A percentile compares a stretch with the other conserved stretches of the same genome.
Evolutionary conservation across 2,113 vertebrate species (phyloP).

Genomic region (Podilymbus podiceps): DNA sequence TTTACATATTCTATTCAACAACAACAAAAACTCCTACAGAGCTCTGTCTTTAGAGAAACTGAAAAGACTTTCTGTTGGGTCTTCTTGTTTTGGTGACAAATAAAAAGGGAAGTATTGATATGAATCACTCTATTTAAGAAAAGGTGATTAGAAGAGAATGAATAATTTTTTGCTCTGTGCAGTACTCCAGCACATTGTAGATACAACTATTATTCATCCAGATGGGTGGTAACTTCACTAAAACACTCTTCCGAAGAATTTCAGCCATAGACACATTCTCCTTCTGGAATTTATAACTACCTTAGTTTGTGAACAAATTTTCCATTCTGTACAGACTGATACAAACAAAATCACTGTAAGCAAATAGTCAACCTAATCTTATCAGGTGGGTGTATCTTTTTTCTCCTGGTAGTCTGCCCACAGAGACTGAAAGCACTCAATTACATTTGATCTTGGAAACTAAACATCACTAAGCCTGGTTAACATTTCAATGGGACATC

Average conservation of each 20-base stretch:
- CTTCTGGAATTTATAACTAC: background rate
- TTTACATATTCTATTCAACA: background rate
- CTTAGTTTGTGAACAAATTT: background rate
- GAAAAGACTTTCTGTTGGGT: slow-evolving; percentile 24
- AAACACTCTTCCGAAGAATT: background rate
- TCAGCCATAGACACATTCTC: background rate
- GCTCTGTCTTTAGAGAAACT: background rate
- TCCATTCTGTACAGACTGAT: background rate
- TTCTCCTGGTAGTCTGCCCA: background rate
- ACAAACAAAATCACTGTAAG: background rate
- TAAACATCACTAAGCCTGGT: background rate
- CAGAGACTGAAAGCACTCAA: background rate
- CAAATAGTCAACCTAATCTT: background rate
- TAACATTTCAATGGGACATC: background rate
- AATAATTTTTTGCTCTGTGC: slow-evolving; percentile 36
- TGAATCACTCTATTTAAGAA: slow-evolving; percentile 50
- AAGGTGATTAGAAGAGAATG: slow-evolving; percentile 29
- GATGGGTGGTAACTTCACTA: slow-evolving; percentile 15
- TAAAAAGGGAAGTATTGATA: slow-evolving; percentile 45
- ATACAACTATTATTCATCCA: background rate
- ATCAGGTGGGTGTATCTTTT: background rate
- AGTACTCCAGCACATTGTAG: background rate
- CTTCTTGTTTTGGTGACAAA: slow-evolving; percentile 31
- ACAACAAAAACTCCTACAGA: background rate
- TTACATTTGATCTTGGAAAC: background rate